phyloP scores from a whole-genome alignment of 2,113 vertebrate genomes.

The Atlantisia rogersi region DNA sequence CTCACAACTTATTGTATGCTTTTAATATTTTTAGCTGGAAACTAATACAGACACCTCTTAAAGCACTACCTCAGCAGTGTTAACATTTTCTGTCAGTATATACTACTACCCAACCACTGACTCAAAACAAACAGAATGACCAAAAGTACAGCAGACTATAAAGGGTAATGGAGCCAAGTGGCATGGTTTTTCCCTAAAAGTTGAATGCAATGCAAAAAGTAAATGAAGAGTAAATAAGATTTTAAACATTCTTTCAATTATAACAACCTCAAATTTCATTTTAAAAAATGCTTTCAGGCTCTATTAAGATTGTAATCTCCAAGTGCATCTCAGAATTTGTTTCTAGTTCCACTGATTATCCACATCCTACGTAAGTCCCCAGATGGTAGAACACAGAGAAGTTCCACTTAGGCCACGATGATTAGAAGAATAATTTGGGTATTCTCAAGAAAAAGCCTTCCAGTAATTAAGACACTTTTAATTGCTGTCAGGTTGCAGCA shows the following conservation, averaged over 20 bases:
- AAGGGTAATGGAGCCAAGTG: neutral
- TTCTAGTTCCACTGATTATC: conserved; percentile 1
- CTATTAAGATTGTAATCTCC: conserved; percentile 10
- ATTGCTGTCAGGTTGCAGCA: neutral
- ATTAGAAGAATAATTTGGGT: neutral
- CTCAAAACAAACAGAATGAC: neutral
- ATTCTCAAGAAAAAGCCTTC: neutral
- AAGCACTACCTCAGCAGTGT: neutral
- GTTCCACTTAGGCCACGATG: neutral
- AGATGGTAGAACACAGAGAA: neutral
- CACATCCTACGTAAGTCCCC: neutral
- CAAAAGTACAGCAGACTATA: neutral
- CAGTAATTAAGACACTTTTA: neutral
- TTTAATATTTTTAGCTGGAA: too few species aligned
- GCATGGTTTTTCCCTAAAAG: neutral
- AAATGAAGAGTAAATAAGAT: conserved; percentile 14
- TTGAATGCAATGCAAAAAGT: neutral
- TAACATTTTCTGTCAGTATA: neutral
- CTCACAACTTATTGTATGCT: neutral
- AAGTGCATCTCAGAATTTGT: neutral
- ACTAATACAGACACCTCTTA: neutral
- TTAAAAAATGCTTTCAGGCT: neutral
- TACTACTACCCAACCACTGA: neutral
- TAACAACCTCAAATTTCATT: conserved; percentile 37
- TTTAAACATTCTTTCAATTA: conserved; percentile 26